Percentiles rank a stretch among this genome's conserved stretches.
phyloP scores from a whole-genome alignment of 2,797 vertebrate species.

The Helostoma temminkii region DNA sequence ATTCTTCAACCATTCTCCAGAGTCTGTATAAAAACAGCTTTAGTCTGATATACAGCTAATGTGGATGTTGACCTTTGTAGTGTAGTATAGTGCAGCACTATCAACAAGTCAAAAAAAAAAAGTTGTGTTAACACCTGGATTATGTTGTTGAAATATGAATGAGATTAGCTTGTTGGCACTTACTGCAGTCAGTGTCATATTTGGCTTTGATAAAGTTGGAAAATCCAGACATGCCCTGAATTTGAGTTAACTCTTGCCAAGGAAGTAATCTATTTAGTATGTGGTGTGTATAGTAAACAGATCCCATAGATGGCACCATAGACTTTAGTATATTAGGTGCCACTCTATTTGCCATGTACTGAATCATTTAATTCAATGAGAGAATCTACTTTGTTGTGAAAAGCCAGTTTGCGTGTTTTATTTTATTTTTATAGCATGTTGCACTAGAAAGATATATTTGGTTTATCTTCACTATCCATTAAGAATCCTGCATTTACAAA shows the following conservation, averaged over 20 bases:
- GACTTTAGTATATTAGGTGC: not conserved
- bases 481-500: not conserved
- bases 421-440: not conserved
- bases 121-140: not conserved
- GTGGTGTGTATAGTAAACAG: not conserved
- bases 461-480: not conserved
- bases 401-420: not conserved
- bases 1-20: no score
- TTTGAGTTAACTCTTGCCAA: not conserved
- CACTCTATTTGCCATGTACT: not conserved
- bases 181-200: not conserved
- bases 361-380: not conserved
- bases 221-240: not conserved
- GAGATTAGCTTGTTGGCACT: not conserved
- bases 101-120: no score
- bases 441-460: not conserved
- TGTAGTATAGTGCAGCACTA: no score
- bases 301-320: conserved; percentile 46
- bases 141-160: not conserved
- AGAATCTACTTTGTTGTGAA: not conserved
- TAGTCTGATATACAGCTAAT: no score
- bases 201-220: not conserved
- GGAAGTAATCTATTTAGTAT: not conserved
- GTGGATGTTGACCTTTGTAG: no score
- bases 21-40: no score